phyloP scores from a whole-genome alignment of 1,140 invertebrate species.

The Chironomus striatipennis region DNA sequence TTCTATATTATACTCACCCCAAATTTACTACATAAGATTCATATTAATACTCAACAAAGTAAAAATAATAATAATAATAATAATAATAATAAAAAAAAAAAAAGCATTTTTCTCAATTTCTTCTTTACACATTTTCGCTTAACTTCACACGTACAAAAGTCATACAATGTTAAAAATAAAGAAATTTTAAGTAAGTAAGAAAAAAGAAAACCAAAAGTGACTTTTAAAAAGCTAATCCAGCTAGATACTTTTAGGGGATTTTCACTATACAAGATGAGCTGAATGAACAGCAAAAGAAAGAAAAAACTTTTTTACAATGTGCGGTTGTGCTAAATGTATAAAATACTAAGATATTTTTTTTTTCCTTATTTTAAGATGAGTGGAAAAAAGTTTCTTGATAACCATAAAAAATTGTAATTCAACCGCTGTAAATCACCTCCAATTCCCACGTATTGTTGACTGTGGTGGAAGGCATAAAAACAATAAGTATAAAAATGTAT shows the following conservation, averaged over 20 bases:
- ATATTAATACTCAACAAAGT: no score
- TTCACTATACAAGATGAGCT: not conserved
- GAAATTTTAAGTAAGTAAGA: not conserved
- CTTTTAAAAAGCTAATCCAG: slow-evolving; percentile 21
- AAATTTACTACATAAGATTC: no score
- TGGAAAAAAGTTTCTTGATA: not conserved
- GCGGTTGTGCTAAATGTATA: no score
- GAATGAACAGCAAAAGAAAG: not conserved
- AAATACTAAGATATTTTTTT: not conserved
- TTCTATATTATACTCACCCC: no score
- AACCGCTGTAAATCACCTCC: slow-evolving; percentile 11
- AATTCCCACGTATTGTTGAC: no score
- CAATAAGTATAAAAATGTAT: not conserved
- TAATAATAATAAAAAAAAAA: no score
- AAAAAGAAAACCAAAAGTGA: not conserved
- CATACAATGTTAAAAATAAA: not conserved
- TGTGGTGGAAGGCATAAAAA: not conserved
- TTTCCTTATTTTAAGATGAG: not conserved
- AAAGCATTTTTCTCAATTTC: not conserved
- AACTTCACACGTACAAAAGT: not conserved
- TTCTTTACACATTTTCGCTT: not conserved
- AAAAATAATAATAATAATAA: no score
- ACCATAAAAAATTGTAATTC: slow-evolving; percentile 15
- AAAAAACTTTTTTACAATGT: not conserved
- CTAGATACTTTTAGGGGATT: not conserved